Percentiles rank a stretch among this genome's conserved stretches.
phyloP scores from a whole-genome alignment of 2,888 invertebrate species.

The Drosophila infuscata region DNA sequence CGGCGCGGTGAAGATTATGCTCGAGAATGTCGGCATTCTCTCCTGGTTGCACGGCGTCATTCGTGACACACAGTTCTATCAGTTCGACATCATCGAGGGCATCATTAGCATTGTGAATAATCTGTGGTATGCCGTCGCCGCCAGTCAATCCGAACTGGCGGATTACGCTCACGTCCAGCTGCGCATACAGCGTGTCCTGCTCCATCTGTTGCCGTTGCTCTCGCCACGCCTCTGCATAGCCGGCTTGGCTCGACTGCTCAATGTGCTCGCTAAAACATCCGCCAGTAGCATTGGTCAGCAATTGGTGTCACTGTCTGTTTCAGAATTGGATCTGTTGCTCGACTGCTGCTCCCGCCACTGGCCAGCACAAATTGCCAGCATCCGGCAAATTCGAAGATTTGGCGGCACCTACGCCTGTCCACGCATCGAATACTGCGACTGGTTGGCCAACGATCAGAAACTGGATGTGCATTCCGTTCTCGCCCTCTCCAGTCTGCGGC shows the following conservation, averaged over 20 bases:
- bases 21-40: constrained; percentile 89
- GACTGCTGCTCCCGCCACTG: constrained; percentile 79
- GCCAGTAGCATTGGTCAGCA: constrained; percentile 45
- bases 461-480: constrained; percentile 60
- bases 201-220: constrained; percentile 76
- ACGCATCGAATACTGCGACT: constrained; percentile 68
- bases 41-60: constrained; percentile 88
- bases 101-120: constrained; percentile 83
- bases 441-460: constrained; percentile 53
- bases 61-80: constrained; percentile 82
- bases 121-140: constrained; percentile 82
- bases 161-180: constrained; percentile 76
- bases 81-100: constrained; percentile 84
- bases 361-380: constrained; percentile 66
- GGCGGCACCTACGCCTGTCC: constrained; percentile 76
- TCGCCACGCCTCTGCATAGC: constrained; percentile 81
- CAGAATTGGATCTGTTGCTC: constrained; percentile 75
- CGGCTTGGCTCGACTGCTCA: constrained; percentile 78
- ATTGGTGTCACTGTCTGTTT: constrained; percentile 56
- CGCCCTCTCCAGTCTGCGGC: constrained; percentile 76
- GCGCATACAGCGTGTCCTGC: constrained; percentile 74
- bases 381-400: constrained; percentile 73
- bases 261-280: constrained; percentile 81
- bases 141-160: constrained; percentile 72
- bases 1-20: constrained; percentile 88